phyloP scores from a whole-genome alignment of 1,140 invertebrate species.

The Pogonognathellus flavescens region DNA sequence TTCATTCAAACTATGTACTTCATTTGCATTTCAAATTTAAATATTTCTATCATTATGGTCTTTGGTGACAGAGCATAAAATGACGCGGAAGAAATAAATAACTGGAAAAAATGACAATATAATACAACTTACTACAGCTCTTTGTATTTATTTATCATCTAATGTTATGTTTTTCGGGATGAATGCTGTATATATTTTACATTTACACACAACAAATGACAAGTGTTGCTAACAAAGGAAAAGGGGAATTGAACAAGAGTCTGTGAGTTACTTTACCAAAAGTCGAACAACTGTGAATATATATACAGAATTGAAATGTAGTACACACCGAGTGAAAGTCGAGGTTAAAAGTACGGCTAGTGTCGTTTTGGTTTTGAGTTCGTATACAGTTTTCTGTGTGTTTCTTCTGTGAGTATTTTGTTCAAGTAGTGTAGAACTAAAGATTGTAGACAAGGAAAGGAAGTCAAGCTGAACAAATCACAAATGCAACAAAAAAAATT shows the following conservation, averaged over 20 bases:
- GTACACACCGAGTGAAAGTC: background rate
- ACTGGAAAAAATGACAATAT: background rate
- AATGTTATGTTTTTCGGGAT: background rate
- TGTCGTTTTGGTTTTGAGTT: slow-evolving; percentile 28
- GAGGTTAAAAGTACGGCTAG: background rate
- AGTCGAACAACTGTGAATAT: background rate
- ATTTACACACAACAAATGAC: slow-evolving; percentile 26
- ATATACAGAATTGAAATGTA: background rate
- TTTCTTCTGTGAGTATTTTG: background rate
- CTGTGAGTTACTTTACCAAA: background rate
- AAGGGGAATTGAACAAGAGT: slow-evolving; percentile 34
- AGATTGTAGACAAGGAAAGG: slow-evolving; percentile 47
- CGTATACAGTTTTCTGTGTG: slow-evolving; percentile 6
- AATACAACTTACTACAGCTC: background rate
- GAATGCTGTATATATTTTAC: slow-evolving; percentile 4
- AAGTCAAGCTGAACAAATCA: slow-evolving; percentile 53
- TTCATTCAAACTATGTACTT: background rate
- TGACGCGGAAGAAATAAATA: slow-evolving; percentile 17
- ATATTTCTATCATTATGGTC: slow-evolving; percentile 21
- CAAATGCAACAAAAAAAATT: slow-evolving; percentile 41
- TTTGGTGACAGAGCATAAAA: slow-evolving; percentile 4
- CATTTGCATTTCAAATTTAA: background rate
- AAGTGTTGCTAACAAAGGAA: slow-evolving; percentile 14
- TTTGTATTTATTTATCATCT: background rate
- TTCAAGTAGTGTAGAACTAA: no score